Evolutionary conservation across 2,797 vertebrate species (phyloP).

Genomic region (Ispidina lecontei): DNA sequence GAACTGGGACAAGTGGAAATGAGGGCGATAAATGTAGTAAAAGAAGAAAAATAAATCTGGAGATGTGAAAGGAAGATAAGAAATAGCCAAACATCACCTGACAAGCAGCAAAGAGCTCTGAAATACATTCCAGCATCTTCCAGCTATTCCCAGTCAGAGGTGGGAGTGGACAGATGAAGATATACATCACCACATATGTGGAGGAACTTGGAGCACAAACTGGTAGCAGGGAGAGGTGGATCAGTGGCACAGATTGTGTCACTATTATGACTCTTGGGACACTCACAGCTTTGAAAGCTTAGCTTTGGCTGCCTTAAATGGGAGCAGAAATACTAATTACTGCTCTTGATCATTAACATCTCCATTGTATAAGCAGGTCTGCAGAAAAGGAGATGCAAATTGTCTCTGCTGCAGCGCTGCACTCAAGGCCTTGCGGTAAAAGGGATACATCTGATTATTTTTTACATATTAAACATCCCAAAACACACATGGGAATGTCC

Average conservation of each 20-base stretch:
- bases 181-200: fast-evolving
- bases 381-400: fast-evolving
- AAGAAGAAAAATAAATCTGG: background rate
- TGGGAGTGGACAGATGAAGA: background rate
- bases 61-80: background rate
- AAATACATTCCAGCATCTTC: background rate
- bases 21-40: background rate
- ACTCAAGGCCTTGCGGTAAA: background rate
- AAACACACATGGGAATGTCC: background rate
- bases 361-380: background rate
- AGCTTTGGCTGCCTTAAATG: background rate
- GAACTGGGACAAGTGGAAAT: background rate
- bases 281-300: background rate
- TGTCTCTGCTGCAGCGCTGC: background rate
- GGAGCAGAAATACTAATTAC: background rate
- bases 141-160: background rate
- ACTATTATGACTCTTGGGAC: background rate
- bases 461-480: background rate
- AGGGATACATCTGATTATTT: background rate
- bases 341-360: background rate
- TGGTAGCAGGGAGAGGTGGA: fast-evolving
- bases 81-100: background rate
- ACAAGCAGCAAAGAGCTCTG: background rate
- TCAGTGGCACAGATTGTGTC: background rate
- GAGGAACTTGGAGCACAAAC: background rate